Conservation (phyloP, 2,113 vertebrate species). For the Meriones unguiculatus region DNA sequence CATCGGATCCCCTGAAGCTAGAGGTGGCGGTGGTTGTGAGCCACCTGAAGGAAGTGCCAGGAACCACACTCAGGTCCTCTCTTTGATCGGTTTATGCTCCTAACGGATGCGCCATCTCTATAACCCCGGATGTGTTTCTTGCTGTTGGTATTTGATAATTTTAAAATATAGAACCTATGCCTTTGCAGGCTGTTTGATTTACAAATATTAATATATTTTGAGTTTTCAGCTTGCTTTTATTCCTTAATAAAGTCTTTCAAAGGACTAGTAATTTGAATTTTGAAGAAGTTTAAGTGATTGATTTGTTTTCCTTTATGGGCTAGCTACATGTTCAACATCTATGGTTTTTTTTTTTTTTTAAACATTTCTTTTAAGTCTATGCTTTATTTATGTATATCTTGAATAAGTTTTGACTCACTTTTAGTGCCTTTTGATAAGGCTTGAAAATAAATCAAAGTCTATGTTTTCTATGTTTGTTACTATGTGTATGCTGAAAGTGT, state of each 20-base stretch:
- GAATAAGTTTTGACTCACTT: background rate
- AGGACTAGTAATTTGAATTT: background rate
- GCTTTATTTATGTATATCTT: background rate
- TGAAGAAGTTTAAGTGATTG: background rate
- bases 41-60: background rate
- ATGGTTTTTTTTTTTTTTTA: background rate
- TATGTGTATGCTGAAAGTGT: background rate
- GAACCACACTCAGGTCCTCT: background rate
- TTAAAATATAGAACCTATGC: background rate
- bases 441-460: background rate
- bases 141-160: background rate
- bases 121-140: background rate
- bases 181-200: background rate
- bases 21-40: background rate
- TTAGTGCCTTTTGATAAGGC: background rate
- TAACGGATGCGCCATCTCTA: no score
- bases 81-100: background rate
- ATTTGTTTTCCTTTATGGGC: background rate
- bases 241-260: background rate
- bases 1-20: background rate
- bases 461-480: background rate
- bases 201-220: background rate
- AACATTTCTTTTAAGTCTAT: background rate
- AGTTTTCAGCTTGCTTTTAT: background rate
- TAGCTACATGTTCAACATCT: background rate